phyloP scores from a whole-genome alignment of 2,888 invertebrate genomes.

The Cantharis rufa region DNA sequence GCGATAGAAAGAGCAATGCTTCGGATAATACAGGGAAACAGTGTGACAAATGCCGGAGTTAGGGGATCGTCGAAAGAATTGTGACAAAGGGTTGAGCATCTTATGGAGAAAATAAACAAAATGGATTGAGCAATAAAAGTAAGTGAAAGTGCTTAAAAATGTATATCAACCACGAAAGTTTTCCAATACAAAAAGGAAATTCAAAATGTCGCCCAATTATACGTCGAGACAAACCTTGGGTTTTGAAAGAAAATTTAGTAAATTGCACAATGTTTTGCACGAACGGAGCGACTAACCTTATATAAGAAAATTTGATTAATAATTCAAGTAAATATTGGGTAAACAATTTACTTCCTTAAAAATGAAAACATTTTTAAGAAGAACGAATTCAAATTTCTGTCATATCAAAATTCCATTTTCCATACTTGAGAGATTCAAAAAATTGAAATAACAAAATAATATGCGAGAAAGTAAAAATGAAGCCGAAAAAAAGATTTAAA shows the following conservation, averaged over 20 bases:
- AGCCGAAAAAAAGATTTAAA: not conserved
- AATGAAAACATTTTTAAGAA: not conserved
- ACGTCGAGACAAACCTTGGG: not conserved
- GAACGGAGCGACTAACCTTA: not conserved
- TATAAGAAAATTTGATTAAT: not conserved
- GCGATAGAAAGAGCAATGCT: not conserved
- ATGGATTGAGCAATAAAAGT: not conserved
- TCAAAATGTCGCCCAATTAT: not conserved
- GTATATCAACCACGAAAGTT: not conserved
- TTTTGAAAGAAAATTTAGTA: not conserved
- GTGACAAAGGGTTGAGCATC: not conserved
- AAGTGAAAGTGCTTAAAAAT: not conserved
- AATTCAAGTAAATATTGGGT: not conserved
- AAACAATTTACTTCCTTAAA: not conserved
- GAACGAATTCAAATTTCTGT: not conserved
- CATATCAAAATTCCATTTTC: constrained; percentile 1
- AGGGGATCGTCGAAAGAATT: not conserved
- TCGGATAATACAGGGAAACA: not conserved
- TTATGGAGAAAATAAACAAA: not conserved
- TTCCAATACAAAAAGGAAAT: not conserved
- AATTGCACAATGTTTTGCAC: not conserved
- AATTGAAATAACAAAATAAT: not conserved
- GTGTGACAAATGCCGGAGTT: not conserved
- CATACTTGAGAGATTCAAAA: constrained; percentile 3
- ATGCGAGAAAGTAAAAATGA: not conserved